Conservation (phyloP, 2,797 vertebrate genomes). For the Parotocinclus haroldoi region DNA sequence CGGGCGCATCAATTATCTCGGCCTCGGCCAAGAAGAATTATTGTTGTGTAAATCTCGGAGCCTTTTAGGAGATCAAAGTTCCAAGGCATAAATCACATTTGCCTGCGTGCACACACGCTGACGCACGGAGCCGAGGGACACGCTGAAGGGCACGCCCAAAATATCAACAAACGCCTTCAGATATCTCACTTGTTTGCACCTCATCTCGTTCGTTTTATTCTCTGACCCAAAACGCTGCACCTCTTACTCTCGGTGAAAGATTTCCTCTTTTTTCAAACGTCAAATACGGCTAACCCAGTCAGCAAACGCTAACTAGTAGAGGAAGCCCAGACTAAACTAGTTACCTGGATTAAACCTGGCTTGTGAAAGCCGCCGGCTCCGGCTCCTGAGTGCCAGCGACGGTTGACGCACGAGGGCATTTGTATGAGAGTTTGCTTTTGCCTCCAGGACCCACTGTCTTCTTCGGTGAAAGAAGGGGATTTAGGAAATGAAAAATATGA, state of each 20-base stretch:
- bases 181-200: no score
- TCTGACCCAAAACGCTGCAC: no score
- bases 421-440: conserved; percentile 3
- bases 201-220: no score
- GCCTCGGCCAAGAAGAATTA: conserved; percentile 64
- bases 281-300: no score
- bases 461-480: conserved; percentile 7
- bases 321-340: no score
- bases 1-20: conserved; percentile 68
- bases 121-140: no score
- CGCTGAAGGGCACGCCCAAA: conserved; percentile 22
- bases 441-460: not conserved
- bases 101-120: conserved; percentile 35
- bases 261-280: no score
- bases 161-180: not conserved
- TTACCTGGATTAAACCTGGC: no score
- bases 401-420: conserved; percentile 6
- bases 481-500: not conserved
- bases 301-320: no score
- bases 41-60: conserved; percentile 70
- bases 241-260: no score
- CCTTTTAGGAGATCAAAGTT: conserved; percentile 75
- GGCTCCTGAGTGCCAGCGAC: not conserved
- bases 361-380: no score
- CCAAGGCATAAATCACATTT: conserved; percentile 66